A percentile compares a stretch with the other conserved stretches of the same genome.
Evolutionary conservation across 2,888 invertebrate genomes (phyloP).

Genomic region (Hecatera dysodea): DNA sequence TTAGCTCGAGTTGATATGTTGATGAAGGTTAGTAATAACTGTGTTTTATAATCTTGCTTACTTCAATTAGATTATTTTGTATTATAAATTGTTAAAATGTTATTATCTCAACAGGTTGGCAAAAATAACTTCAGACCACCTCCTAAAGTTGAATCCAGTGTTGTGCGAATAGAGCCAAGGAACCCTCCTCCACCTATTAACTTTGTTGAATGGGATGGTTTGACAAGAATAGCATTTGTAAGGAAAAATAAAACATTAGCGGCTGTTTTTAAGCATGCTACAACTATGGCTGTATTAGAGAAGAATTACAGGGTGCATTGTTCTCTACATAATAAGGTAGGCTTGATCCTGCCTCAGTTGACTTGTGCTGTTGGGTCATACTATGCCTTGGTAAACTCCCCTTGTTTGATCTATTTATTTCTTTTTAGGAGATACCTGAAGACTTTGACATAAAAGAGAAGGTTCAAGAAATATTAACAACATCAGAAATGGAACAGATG

Average conservation of each 20-base stretch:
- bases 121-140: conserved; percentile 99
- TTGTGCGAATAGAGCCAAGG: conserved; percentile 98
- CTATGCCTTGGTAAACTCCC: neutral
- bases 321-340: conserved; percentile 94
- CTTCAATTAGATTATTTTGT: neutral
- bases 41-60: too few relatives aligned
- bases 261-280: conserved; percentile 96
- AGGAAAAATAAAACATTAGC: conserved; percentile 99
- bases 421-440: conserved; percentile 92
- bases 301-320: conserved; percentile 98
- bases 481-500: conserved; percentile 93
- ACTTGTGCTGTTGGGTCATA: neutral
- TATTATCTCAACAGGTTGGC: conserved; percentile 92
- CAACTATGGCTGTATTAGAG: conserved; percentile 95
- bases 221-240: conserved; percentile 98
- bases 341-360: neutral
- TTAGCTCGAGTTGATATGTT: conserved; percentile 98
- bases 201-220: conserved; percentile 99
- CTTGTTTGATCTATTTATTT: neutral
- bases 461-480: conserved; percentile 93
- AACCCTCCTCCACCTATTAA: conserved; percentile 99
- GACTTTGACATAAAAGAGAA: conserved; percentile 96
- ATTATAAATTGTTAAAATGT: too few relatives aligned
- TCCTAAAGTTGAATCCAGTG: conserved; percentile 99
- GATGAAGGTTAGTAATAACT: conserved; percentile 94